Percentiles rank a stretch among this genome's conserved stretches.
Conservation (phyloP, 2,113 vertebrate species). For the Tautogolabrus adspersus region DNA sequence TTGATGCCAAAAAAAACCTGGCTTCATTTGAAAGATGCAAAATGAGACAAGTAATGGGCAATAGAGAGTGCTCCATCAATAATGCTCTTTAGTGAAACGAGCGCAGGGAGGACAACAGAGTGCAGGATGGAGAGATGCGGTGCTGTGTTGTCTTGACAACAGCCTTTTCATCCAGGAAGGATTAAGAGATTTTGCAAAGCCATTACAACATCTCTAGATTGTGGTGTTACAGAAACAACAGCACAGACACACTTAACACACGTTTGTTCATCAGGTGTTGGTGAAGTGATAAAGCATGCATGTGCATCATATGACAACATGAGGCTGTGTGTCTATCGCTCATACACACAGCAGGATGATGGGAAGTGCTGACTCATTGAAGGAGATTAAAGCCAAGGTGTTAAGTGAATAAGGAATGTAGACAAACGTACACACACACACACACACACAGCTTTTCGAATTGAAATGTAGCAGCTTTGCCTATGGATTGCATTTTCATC, state of each 20-base stretch:
- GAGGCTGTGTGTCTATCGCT: not conserved
- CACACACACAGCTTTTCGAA: not conserved
- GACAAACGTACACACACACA: not conserved
- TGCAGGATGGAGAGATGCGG: slow-evolving; percentile 10
- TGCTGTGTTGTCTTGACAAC: slow-evolving; percentile 60
- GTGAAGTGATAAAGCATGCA: not conserved
- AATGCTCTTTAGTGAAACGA: slow-evolving; percentile 60
- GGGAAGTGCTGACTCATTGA: slow-evolving; percentile 43
- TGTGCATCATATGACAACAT: slow-evolving; percentile 9
- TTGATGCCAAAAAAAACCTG: slow-evolving; percentile 45
- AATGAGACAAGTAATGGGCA: slow-evolving; percentile 29
- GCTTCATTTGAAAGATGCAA: slow-evolving; percentile 33
- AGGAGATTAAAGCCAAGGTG: slow-evolving; percentile 9
- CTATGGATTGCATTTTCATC: slow-evolving; percentile 7
- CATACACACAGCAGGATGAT: not conserved
- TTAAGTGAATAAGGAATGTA: not conserved
- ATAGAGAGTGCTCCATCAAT: slow-evolving; percentile 41
- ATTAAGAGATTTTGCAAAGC: slow-evolving; percentile 53
- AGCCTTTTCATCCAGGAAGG: slow-evolving; percentile 44
- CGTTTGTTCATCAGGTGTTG: not conserved
- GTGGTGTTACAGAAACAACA: slow-evolving; percentile 1
- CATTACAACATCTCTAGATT: slow-evolving; percentile 38
- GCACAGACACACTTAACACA: not conserved
- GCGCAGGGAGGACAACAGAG: slow-evolving; percentile 28
- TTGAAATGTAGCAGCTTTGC: slow-evolving; percentile 1